Evolutionary conservation across 2,113 vertebrate genomes (phyloP).

Genomic region (Neolamprologus toae): DNA sequence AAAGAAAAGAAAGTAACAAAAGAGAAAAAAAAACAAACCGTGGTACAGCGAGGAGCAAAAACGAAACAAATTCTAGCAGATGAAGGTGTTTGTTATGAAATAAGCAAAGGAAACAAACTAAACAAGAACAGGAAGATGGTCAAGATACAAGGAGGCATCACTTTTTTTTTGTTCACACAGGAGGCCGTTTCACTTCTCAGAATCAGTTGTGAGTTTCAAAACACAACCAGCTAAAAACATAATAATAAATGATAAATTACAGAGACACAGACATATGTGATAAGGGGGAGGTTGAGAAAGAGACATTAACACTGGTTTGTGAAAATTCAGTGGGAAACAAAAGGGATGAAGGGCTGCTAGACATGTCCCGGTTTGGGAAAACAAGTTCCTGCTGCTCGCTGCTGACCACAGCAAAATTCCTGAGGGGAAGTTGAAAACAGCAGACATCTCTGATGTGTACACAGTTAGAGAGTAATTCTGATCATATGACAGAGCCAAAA

Average conservation of each 20-base stretch:
- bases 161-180: not conserved
- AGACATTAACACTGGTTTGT: not conserved
- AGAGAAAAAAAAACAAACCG: not conserved
- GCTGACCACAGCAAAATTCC: constrained; percentile 37
- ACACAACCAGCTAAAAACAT: not conserved
- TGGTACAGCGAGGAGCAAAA: not conserved
- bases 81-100: not conserved
- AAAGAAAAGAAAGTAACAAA: not conserved
- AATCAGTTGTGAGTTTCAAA: not conserved
- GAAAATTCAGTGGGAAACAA: not conserved
- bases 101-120: not conserved
- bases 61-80: not conserved
- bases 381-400: not conserved
- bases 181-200: not conserved
- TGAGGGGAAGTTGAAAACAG: not conserved
- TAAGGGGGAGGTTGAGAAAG: not conserved
- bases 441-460: not conserved
- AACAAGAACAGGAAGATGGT: not conserved
- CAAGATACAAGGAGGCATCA: not conserved
- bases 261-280: not conserved
- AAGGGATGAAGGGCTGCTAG: not conserved
- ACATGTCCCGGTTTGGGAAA: not conserved
- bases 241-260: not conserved
- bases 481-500: not conserved
- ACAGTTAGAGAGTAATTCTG: not conserved